Base-by-base conservation (phyloP, 1,140 invertebrate genomes). In the Atta cephalotes region DNA sequence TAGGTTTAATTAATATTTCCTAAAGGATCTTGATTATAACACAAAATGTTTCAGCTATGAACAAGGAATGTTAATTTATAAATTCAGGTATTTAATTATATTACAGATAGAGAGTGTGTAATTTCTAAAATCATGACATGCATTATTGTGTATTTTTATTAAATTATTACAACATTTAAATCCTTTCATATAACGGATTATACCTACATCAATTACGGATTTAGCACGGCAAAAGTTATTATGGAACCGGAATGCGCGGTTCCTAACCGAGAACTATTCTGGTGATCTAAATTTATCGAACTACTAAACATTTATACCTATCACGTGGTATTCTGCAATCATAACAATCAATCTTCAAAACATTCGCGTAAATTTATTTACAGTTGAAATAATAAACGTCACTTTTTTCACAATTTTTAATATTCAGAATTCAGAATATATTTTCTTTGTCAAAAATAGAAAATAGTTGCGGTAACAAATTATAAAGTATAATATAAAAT, bases 241-340 rank as follows among this genome's bases (percentile, higher is more conserved):
- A 71, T 70, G 45, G 31, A 81, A 58, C 45, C 21, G 65, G 62
- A 68, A 70, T 81, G 51, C 51, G 66, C 31, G 79, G 21, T 81
- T 25, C 16, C 35, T 35, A 81, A 58, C 9, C 14, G n/a, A 16
- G 16, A 70, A 14, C 51, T 71, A 72, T 60, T 81, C 21, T 9
- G 10, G 16, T 7, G 31, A 51, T 81, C 56, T 81, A 72, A 72
- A 56, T 35, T 25, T 81, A 81, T 81, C 31, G 49, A 56, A 80
- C 3, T 53, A 28, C n/a, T 49, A 31, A 80, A 31, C 49, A 70
- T 49, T 45, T n/a, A 49, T n/a, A 49, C 3, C 16, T n/a, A 31
- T 2, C 16, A 21, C 21, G n/a, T 35, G 39, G 18, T 72, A 58
- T 58, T 45, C 12, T 14, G 14, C 35, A 28, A 25, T 12, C 16